Percentiles rank a stretch among this genome's conserved stretches.
These are phyloP conservation scores for Tanytarsus gracilentus DNA, from an alignment of 2,888 invertebrate species.

Conservation along the genomic window DNA sequence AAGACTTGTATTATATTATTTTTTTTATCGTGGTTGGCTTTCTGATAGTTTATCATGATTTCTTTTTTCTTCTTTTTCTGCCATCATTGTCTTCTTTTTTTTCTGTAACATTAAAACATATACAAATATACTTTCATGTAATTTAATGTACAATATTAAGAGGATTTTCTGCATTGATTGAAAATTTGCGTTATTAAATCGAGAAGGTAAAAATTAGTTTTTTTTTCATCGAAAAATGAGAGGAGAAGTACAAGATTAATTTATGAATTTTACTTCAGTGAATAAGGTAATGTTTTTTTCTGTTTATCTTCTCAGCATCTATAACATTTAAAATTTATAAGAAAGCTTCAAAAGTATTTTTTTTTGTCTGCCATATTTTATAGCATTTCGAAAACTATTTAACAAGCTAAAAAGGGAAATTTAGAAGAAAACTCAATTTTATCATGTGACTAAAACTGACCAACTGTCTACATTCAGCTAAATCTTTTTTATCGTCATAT, in stretches of 20 bases:
- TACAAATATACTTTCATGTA: conserved; percentile 22
- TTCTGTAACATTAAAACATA: conserved; percentile 27
- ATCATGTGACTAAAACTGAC: background rate
- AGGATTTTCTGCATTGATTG: background rate
- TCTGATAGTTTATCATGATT: conserved; percentile 15
- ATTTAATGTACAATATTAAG: conserved; percentile 25
- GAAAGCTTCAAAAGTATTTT: conserved; percentile 1
- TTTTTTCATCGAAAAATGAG: too few species aligned
- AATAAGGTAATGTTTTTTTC: too few species aligned
- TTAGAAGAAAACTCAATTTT: background rate
- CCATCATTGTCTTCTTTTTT: background rate
- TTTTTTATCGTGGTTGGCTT: conserved; percentile 15
- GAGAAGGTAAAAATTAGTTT: background rate
- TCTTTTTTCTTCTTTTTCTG: background rate
- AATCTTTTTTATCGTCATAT: background rate
- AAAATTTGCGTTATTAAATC: background rate
- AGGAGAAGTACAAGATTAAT: too few species aligned
- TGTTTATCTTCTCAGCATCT: too few species aligned
- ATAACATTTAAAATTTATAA: too few species aligned
- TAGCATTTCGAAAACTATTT: background rate
- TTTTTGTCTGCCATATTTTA: background rate
- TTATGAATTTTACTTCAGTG: too few species aligned
- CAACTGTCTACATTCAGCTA: background rate
- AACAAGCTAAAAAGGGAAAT: background rate
- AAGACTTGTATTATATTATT: conserved; percentile 24